phyloP scores from a whole-genome alignment of 2,113 vertebrate species.

The Rhodinocichla rosea region DNA sequence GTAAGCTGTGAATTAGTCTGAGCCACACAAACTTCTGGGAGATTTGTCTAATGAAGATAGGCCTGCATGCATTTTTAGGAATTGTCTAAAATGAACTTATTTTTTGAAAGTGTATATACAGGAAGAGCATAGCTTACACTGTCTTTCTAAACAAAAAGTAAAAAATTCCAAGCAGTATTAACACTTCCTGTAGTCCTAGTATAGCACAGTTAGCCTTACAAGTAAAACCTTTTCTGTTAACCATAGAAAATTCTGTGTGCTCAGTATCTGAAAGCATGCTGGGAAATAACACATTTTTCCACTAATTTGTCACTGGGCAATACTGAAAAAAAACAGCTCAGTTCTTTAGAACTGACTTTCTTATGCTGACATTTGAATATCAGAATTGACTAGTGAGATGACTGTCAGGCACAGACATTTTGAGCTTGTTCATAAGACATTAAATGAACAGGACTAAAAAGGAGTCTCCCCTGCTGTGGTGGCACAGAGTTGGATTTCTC shows the following conservation, averaged over 20 bases:
- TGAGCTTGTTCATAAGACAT: not conserved
- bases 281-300: not conserved
- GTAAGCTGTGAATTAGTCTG: not conserved
- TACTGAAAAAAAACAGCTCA: not conserved
- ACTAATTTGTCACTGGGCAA: not conserved
- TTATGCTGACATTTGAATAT: not conserved
- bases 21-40: not conserved
- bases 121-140: not conserved
- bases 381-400: slow-evolving; percentile 1
- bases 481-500: not conserved
- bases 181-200: not conserved
- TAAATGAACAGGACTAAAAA: not conserved
- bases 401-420: slow-evolving; percentile 7
- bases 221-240: slow-evolving; percentile 5
- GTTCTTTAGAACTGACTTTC: not conserved
- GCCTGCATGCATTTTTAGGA: not conserved
- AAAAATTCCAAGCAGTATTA: not conserved
- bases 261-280: not conserved
- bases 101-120: not conserved
- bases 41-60: not conserved
- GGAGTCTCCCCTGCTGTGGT: not conserved
- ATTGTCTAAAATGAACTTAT: not conserved
- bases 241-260: not conserved
- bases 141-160: not conserved
- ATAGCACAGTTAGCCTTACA: not conserved